Evolutionary conservation across 2,888 invertebrate genomes (phyloP).

Genomic region (Andrena trimmerana): DNA sequence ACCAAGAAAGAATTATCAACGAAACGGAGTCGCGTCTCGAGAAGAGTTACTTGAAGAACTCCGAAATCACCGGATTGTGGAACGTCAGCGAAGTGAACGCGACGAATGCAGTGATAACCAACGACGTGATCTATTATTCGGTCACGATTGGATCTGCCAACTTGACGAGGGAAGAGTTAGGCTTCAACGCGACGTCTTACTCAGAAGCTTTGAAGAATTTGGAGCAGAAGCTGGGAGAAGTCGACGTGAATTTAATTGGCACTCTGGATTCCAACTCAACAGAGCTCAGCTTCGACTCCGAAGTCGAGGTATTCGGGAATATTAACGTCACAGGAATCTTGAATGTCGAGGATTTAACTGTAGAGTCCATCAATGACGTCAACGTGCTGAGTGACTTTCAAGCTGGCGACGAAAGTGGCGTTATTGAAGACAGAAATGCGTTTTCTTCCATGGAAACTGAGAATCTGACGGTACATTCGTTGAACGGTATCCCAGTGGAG

Average conservation of each 20-base stretch:
- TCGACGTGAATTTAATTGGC: constrained; percentile 58
- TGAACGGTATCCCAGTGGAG: constrained; percentile 80
- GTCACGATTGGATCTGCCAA: constrained; percentile 61
- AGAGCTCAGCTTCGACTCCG: constrained; percentile 40
- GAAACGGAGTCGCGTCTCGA: constrained; percentile 65
- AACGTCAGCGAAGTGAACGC: constrained; percentile 64
- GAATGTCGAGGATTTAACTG: constrained; percentile 74
- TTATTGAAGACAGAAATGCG: constrained; percentile 67
- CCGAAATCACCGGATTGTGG: constrained; percentile 68
- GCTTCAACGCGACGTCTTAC: constrained; percentile 10
- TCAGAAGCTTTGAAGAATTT: constrained; percentile 40
- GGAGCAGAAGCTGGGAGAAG: constrained; percentile 56
- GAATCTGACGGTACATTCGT: constrained; percentile 62
- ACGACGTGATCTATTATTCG: constrained; percentile 49
- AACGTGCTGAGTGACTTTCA: constrained; percentile 75
- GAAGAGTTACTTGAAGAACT: constrained; percentile 68
- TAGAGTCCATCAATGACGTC: constrained; percentile 77
- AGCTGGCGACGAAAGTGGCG: constrained; percentile 65
- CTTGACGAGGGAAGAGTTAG: constrained; percentile 48
- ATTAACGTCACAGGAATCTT: constrained; percentile 79
- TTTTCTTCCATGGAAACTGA: constrained; percentile 74
- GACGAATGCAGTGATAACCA: constrained; percentile 50
- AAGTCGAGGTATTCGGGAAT: constrained; percentile 79
- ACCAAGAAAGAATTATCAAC: constrained; percentile 74
- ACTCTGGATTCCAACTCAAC: constrained; percentile 41